Percentiles rank a stretch among this genome's conserved stretches.
phyloP scores from a whole-genome alignment of 2,888 invertebrate genomes.

The Beris morrisii region DNA sequence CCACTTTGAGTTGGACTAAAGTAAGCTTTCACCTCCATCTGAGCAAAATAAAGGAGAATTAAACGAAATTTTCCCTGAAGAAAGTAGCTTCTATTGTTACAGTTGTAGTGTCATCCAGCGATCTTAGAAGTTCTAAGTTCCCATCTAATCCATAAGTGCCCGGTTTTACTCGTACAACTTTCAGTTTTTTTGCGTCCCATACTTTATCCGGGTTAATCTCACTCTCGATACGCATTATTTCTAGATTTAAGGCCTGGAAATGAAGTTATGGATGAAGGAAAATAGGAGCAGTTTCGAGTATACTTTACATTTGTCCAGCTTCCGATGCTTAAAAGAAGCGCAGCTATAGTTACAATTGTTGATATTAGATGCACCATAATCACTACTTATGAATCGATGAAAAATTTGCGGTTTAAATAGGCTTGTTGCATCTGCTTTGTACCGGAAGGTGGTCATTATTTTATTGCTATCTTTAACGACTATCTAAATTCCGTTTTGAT shows the following conservation, averaged over 20 bases:
- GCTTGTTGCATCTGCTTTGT: too few species aligned
- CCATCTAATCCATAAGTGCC: conserved; percentile 22
- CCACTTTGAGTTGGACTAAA: background rate
- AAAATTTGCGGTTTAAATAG: too few species aligned
- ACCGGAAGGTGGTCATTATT: too few species aligned
- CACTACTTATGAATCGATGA: too few species aligned
- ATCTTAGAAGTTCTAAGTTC: background rate
- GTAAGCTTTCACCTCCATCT: background rate
- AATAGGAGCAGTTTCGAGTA: background rate
- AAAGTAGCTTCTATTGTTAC: background rate
- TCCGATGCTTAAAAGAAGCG: too few species aligned
- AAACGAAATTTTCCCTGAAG: background rate
- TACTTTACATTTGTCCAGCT: too few species aligned
- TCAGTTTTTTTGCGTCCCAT: conserved; percentile 21
- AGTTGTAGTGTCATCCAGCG: conserved; percentile 2
- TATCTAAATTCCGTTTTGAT: too few species aligned
- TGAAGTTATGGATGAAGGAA: background rate
- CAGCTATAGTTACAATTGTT: too few species aligned
- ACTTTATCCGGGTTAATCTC: conserved; percentile 14
- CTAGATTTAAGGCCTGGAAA: conserved; percentile 4
- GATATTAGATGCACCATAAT: too few species aligned
- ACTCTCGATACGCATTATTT: conserved; percentile 11
- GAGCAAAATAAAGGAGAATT: background rate
- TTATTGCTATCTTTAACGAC: too few species aligned
- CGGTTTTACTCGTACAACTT: background rate